Evolutionary conservation across 1,140 invertebrate genomes (phyloP), one percentile per base, ranked within the genome.

Genomic region (Gryon sp.): DNA sequence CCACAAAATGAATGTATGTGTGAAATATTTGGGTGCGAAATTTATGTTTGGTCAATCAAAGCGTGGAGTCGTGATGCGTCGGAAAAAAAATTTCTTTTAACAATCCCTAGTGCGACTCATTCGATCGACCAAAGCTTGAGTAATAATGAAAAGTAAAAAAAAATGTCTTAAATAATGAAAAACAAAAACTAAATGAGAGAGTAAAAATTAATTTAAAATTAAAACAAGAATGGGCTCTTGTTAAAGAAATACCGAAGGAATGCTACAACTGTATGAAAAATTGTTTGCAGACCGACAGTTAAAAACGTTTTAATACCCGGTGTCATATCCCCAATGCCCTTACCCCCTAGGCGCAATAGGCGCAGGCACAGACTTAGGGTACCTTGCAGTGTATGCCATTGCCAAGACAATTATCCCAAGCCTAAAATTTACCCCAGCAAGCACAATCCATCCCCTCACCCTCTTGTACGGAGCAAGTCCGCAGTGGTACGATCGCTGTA

Each of bases 251-350:
- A 45, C 36, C 65, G 73, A 80, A 83, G 80, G 72, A 82, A 78
- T 78, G 80, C 75, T 80, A 84, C 80, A 84, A 83, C 76, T 80
- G 69, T 84, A 85, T 86, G 76, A 86, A 86, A 87, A 87, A 87
- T 88, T 89, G 84, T 89, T 89, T 88, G 72, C 87, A 89, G 87
- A 88, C 87, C 87, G 85, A 88, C 87, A 88, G 84, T 89, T 88
- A 88, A 88, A 87, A 89, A 86, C 86, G 85, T 88, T 83, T 87
- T 85, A 83, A 87, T 88, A 87, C 87, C 87, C 85, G 85, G 86
- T 87, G 86, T 87, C 88, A 85, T 86, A 84, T 88, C 83, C 84
- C 87, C 86, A 77, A 83, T 85, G 75, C 83, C 84, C 82, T 68
- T 70, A 81, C 82, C 85, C 86, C 80, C 80, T 89, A 89, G 86